Conservation (phyloP, 2,888 invertebrate species). For the Lysandra bellargus region DNA sequence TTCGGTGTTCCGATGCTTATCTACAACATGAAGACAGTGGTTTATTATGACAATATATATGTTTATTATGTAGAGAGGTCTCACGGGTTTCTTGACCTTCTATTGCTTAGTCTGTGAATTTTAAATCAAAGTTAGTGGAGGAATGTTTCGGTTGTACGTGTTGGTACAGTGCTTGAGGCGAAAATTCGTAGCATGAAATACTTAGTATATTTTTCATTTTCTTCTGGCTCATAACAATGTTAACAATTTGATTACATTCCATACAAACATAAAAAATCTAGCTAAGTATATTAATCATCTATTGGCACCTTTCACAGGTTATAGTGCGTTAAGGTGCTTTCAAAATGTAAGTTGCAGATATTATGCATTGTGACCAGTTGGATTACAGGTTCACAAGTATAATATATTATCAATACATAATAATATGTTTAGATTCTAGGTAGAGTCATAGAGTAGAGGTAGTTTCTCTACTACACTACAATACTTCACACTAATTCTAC, state of each 20-base stretch:
- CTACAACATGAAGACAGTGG: slow-evolving; percentile 21
- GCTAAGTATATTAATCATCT: no score
- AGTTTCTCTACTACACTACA: no score
- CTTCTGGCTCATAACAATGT: no score
- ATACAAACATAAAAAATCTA: no score
- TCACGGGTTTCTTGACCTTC: slow-evolving; percentile 23
- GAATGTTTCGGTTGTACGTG: neutral
- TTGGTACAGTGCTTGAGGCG: neutral
- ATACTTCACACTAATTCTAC: neutral
- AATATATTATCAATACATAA: no score
- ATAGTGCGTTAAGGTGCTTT: neutral
- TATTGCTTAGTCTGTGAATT: neutral
- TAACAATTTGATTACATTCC: no score
- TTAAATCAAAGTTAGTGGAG: neutral
- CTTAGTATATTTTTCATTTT: no score
- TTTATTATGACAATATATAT: slow-evolving; percentile 24
- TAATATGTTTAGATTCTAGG: no score
- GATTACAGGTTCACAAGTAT: no score
- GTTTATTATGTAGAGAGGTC: neutral
- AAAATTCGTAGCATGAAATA: neutral
- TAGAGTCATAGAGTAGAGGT: no score
- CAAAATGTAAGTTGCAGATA: neutral
- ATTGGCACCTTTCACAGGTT: neutral
- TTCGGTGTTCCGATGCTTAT: slow-evolving; percentile 21
- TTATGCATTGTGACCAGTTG: neutral